Base-by-base conservation (phyloP, 2,797 vertebrate genomes). In the Pelochelys cantorii region DNA sequence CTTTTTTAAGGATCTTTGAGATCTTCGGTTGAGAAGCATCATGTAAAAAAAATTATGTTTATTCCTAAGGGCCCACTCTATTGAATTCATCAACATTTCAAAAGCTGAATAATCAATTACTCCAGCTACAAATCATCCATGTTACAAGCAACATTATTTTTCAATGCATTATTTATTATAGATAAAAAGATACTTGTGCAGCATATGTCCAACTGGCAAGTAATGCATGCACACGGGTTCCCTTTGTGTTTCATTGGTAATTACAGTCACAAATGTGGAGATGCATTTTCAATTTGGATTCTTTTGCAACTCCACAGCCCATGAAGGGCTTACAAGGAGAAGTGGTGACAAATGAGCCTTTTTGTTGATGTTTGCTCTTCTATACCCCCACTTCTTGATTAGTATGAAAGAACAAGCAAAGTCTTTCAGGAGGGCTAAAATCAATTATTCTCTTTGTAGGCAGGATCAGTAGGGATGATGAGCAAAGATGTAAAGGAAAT, bases 331-430 rank as follows among this genome's bases (percentile, higher is more conserved):
- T 92, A 7, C 37, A 88, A 31, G 20, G 54, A 56, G 77, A 96
- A 48, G 7, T 75, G 27, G 81, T n/a, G 90, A 29, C 12, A 94
- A 82, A 90, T 90, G 8, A 87, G 13, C 1, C 34, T 79, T 86
- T 90, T 65, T 92, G 91, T 92, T 92, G 7, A 77, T 86, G 12
- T n/a, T 83, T 92, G 77, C 80, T 53, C 88, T 71, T 87, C 85
- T 79, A 31, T 42, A 31, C 29, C 29, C 60, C 23, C 17, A 25
- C 13, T 77, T 84, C 59, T 91, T 95, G 85, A 79, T 79, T 62
- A 25, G 2, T 23, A 79, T 37, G 78, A 54, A 82, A 85, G n/a
- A 17, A 86, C 3, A 5, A 84, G 7, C 65, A 27, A 25, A 71
- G 17, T 34, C 92, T 95, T 94, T 71, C 37, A 93, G 93, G 80